phyloP scores from a whole-genome alignment of 2,888 invertebrate species.

The Tetrapedia diversipes region DNA sequence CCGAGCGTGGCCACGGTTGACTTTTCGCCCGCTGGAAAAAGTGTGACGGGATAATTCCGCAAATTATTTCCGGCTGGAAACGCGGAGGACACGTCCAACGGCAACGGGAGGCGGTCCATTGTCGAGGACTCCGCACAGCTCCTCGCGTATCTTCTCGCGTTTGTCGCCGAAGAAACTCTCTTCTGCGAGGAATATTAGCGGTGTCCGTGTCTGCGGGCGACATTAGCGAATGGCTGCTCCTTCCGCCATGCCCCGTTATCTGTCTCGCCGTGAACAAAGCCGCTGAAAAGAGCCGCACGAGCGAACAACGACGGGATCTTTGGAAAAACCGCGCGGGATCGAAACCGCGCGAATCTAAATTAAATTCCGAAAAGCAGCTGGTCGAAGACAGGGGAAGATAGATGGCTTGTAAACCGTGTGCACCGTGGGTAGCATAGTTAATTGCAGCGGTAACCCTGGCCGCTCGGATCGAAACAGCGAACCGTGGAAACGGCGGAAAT shows the following conservation, averaged over 20 bases:
- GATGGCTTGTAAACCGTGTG: conserved; percentile 27
- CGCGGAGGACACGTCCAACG: background rate
- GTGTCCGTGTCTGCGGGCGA: conserved; percentile 34
- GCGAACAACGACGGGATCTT: too few species aligned
- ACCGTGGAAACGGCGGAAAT: conserved; percentile 12
- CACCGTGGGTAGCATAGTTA: conserved; percentile 15
- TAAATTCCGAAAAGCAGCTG: conserved; percentile 17
- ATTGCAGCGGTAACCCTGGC: conserved; percentile 29
- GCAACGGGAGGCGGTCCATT: conserved; percentile 20
- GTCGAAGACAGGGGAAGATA: conserved; percentile 23
- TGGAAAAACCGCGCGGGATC: too few species aligned
- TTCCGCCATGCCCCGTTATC: conserved; percentile 15
- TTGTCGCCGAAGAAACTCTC: conserved; percentile 44
- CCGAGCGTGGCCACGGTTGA: conserved; percentile 20
- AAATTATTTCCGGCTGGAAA: conserved; percentile 43
- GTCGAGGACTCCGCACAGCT: conserved; percentile 5
- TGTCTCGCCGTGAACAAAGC: background rate
- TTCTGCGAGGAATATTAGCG: conserved; percentile 26
- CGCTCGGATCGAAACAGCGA: background rate
- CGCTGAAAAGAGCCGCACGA: background rate
- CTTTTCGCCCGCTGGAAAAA: conserved; percentile 45
- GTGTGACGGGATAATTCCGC: conserved; percentile 46
- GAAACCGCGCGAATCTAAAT: conserved; percentile 27
- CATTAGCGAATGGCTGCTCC: conserved; percentile 44
- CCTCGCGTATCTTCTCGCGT: conserved; percentile 37